Percentiles rank a stretch among this genome's conserved stretches.
phyloP scores from a whole-genome alignment of 2,113 vertebrate genomes.

The Epinephelus lanceolatus region DNA sequence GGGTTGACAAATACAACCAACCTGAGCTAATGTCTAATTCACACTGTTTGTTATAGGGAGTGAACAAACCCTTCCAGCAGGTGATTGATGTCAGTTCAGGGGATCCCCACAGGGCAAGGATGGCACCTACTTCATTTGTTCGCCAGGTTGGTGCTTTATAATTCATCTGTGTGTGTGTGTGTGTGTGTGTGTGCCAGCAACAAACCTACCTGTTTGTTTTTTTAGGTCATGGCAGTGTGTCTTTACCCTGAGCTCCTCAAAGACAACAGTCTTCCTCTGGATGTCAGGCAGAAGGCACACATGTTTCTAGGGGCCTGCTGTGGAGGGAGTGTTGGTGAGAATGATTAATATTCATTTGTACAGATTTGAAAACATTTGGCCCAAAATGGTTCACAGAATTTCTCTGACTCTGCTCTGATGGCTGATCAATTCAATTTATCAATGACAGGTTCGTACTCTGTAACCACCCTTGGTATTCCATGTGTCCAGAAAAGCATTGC shows the following conservation, averaged over 20 bases:
- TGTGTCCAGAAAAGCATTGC: slow-evolving; percentile 56
- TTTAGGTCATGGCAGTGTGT: slow-evolving; percentile 65
- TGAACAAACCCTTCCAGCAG: slow-evolving; percentile 21
- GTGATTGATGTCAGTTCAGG: slow-evolving; percentile 55
- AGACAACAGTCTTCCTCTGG: slow-evolving; percentile 43
- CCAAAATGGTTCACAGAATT: not conserved
- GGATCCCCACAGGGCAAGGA: slow-evolving; percentile 53
- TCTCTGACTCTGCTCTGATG: not conserved
- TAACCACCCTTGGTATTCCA: not conserved
- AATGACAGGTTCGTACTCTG: slow-evolving; percentile 65
- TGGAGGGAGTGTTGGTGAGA: slow-evolving; percentile 65
- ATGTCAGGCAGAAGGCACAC: slow-evolving; percentile 60
- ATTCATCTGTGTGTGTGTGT: not conserved
- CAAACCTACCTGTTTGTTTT: not conserved
- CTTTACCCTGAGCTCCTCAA: slow-evolving; percentile 63
- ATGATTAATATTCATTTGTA: not conserved
- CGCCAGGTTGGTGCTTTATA: slow-evolving; percentile 57
- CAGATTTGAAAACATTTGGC: not conserved
- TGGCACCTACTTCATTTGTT: slow-evolving; percentile 65
- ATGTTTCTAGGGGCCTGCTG: slow-evolving; percentile 55
- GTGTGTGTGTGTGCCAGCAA: not conserved
- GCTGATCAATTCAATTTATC: not conserved
- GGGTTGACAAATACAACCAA: not conserved
- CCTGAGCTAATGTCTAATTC: not conserved
- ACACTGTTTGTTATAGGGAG: slow-evolving; percentile 21